Evolutionary conservation across 2,113 vertebrate genomes (phyloP).

Genomic region (Phasianus colchicus): DNA sequence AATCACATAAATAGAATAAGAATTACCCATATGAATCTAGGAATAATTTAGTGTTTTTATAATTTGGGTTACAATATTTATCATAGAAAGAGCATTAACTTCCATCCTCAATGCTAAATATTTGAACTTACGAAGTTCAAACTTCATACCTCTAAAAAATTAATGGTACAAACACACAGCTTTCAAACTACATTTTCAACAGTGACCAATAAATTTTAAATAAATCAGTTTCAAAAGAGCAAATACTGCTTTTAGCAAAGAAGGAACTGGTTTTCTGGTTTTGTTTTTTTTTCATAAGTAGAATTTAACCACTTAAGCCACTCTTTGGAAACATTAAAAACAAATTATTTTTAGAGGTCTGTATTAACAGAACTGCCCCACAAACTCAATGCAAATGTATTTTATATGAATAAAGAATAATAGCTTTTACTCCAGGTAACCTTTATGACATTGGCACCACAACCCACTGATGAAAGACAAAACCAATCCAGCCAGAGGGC

Average conservation of each 20-base stretch:
- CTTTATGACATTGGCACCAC: neutral
- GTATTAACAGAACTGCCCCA: neutral
- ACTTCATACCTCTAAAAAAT: conserved; percentile 5
- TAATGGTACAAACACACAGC: neutral
- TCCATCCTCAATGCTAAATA: neutral
- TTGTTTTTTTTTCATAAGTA: neutral
- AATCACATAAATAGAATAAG: conserved; percentile 6
- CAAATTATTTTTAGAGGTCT: neutral
- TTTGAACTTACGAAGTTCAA: conserved; percentile 25
- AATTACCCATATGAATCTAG: neutral
- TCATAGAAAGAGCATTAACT: neutral
- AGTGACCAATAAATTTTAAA: conserved; percentile 7
- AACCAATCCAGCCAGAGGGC: neutral
- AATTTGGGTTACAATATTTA: neutral
- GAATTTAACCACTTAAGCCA: neutral
- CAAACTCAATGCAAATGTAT: neutral
- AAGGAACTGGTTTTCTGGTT: neutral
- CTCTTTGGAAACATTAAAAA: neutral
- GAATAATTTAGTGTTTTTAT: neutral
- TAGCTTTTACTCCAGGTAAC: neutral
- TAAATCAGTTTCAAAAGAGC: neutral
- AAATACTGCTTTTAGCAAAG: neutral
- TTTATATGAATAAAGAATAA: neutral
- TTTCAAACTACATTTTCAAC: conserved; percentile 33
- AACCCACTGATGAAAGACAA: neutral